Conservation (phyloP, 2,888 invertebrate genomes). For the Alcis repandata region DNA sequence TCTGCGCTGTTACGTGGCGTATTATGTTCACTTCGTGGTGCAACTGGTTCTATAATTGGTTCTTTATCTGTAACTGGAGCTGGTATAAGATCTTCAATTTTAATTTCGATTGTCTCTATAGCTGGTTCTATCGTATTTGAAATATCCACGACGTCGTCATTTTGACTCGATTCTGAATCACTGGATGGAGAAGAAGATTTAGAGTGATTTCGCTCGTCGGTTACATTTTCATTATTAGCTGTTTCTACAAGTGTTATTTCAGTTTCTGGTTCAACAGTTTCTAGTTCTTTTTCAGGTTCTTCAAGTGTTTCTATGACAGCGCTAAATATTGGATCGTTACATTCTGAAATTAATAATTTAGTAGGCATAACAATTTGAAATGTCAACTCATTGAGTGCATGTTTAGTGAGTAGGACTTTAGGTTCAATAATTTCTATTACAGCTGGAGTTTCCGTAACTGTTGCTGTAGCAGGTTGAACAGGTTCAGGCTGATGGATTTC, state of each 20-base stretch:
- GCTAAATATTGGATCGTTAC: constrained; percentile 54
- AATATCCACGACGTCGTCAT: constrained; percentile 2
- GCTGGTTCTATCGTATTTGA: constrained; percentile 5
- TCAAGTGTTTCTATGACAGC: constrained; percentile 57
- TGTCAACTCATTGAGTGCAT: constrained; percentile 54
- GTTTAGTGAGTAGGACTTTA: constrained; percentile 49
- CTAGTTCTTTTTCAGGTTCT: constrained; percentile 26
- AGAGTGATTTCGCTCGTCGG: constrained; percentile 9
- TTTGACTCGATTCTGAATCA: constrained; percentile 20
- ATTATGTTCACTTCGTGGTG: constrained; percentile 25
- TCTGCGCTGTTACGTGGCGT: constrained; percentile 35
- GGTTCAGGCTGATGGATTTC: constrained; percentile 18
- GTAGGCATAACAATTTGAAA: constrained; percentile 55
- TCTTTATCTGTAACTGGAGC: constrained; percentile 5
- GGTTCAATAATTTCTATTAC: constrained; percentile 21
- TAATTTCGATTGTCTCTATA: constrained; percentile 14
- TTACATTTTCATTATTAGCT: constrained; percentile 5
- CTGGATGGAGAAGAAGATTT: constrained; percentile 16
- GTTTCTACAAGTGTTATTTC: constrained; percentile 5
- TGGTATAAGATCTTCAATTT: constrained; percentile 14
- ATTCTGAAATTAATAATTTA: constrained; percentile 60
- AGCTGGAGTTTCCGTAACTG: constrained; percentile 12
- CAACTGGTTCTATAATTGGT: constrained; percentile 6
- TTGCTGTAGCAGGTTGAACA: constrained; percentile 9
- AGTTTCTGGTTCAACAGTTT: constrained; percentile 23